A percentile compares a stretch with the other conserved stretches of the same genome.
Conservation (phyloP, 2,113 vertebrate species). For the Poeciliopsis turrubarensis region DNA sequence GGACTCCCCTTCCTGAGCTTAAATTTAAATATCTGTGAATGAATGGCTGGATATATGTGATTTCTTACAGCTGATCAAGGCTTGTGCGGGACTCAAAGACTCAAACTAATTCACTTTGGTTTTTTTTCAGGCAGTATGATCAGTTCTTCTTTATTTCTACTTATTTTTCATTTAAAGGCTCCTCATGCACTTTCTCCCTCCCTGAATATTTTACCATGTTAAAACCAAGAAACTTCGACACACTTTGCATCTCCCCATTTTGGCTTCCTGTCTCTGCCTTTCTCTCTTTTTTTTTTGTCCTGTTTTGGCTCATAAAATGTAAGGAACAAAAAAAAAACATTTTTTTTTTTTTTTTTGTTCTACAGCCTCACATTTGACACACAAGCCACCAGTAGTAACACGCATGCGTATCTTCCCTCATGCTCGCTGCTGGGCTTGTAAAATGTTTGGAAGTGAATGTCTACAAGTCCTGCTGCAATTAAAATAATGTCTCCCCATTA, state of each 20-base stretch:
- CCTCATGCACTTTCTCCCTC: not conserved
- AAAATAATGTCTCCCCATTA: slow-evolving; percentile 58
- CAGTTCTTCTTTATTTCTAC: not conserved
- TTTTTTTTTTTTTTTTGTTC: not conserved
- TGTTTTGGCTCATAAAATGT: not conserved
- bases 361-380: not conserved
- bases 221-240: not conserved
- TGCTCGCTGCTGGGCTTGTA: not conserved
- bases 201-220: not conserved
- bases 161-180: not conserved
- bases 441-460: slow-evolving; percentile 29
- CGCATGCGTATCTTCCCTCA: not conserved
- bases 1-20: no score
- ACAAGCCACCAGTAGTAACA: not conserved
- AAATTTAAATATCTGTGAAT: no score
- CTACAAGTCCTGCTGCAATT: slow-evolving; percentile 55
- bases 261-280: not conserved
- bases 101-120: not conserved
- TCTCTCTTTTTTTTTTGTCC: not conserved
- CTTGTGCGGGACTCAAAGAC: no score
- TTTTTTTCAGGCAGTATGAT: not conserved
- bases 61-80: no score
- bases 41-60: no score
- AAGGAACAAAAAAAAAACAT: not conserved
- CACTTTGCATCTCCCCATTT: not conserved